A percentile compares a stretch with the other conserved stretches of the same genome.
These are phyloP conservation scores for Oxytorus armatus DNA, from an alignment of 2,888 invertebrate genomes.

Conservation along the genomic window DNA sequence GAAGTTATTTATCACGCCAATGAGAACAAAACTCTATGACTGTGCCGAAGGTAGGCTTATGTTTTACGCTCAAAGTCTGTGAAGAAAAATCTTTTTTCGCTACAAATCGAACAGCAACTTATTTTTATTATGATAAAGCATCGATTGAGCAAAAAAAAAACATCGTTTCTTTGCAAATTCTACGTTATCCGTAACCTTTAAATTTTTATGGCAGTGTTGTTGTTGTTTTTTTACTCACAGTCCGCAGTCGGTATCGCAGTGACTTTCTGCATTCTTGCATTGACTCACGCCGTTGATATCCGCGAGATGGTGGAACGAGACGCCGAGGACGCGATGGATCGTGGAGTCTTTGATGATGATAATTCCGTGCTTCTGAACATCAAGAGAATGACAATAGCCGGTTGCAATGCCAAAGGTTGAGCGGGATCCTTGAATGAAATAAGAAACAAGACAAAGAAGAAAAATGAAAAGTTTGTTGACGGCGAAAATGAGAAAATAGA, in stretches of 20 bases:
- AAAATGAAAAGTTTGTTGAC: background rate
- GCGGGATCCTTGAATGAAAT: background rate
- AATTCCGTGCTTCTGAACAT: conserved; percentile 83
- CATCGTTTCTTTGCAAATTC: too few relatives aligned
- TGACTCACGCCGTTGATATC: conserved; percentile 83
- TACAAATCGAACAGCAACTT: too few relatives aligned
- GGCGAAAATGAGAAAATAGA: background rate
- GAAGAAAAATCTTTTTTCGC: too few relatives aligned
- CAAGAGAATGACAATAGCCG: conserved; percentile 83
- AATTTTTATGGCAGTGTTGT: too few relatives aligned
- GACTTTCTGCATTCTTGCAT: conserved; percentile 81
- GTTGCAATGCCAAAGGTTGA: conserved; percentile 83
- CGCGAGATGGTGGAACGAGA: conserved; percentile 84
- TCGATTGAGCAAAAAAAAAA: too few relatives aligned
- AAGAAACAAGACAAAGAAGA: conserved; percentile 3
- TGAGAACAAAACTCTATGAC: too few relatives aligned
- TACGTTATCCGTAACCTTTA: too few relatives aligned
- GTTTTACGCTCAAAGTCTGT: too few relatives aligned
- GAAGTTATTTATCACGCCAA: too few relatives aligned
- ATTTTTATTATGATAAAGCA: too few relatives aligned
- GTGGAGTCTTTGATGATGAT: conserved; percentile 82
- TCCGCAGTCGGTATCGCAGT: conserved; percentile 81
- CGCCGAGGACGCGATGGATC: conserved; percentile 83
- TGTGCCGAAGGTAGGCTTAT: too few relatives aligned
- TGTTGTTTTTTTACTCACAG: too few relatives aligned